phyloP scores from a whole-genome alignment of 2,888 invertebrate species.

The Agelastica alni region DNA sequence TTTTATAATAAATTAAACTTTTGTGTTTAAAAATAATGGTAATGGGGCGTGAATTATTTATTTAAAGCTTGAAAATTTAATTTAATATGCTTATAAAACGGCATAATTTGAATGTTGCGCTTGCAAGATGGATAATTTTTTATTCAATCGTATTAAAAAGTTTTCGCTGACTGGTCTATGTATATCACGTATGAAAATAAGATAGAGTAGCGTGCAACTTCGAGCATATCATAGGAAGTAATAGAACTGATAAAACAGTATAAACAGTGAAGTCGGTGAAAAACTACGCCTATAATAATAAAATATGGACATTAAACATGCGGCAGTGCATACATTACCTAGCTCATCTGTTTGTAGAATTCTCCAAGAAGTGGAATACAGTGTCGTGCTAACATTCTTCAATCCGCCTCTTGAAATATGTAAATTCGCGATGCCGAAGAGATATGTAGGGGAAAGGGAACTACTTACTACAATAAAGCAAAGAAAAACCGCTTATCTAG shows the following conservation, averaged over 20 bases:
- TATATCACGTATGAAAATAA: slow-evolving; percentile 29
- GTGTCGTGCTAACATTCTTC: no score
- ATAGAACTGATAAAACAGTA: slow-evolving; percentile 44
- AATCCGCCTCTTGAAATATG: no score
- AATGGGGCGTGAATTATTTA: no score
- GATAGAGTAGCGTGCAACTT: slow-evolving; percentile 30
- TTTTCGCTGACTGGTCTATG: background rate
- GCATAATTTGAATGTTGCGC: no score
- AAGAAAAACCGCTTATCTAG: no score
- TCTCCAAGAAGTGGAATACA: slow-evolving; percentile 7
- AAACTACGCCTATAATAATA: slow-evolving; percentile 45
- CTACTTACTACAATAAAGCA: no score
- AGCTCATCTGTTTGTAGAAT: slow-evolving; percentile 17
- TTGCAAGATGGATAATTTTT: background rate
- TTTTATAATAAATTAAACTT: no score
- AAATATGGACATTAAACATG: slow-evolving; percentile 46
- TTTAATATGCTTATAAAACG: no score
- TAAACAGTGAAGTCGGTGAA: slow-evolving; percentile 40
- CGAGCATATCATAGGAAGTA: slow-evolving; percentile 39
- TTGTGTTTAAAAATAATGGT: no score
- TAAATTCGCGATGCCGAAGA: no score
- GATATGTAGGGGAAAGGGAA: no score
- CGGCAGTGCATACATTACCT: slow-evolving; percentile 43
- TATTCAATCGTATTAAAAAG: background rate
- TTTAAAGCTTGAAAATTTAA: no score